phyloP scores from a whole-genome alignment of 2,113 vertebrate genomes.

The Carollia perspicillata region DNA sequence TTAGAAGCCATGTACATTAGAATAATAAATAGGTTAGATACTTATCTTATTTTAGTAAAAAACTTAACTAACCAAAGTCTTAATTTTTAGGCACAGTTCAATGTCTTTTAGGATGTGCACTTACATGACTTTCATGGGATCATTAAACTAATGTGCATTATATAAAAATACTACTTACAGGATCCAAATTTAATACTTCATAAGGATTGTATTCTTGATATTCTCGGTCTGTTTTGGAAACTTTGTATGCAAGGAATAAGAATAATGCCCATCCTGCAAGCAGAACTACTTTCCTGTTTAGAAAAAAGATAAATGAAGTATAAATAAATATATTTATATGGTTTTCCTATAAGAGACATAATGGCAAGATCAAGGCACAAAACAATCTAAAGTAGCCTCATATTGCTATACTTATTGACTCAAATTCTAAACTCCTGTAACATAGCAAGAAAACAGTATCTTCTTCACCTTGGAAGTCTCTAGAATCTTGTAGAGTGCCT shows the following conservation, averaged over 20 bases:
- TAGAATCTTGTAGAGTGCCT: neutral
- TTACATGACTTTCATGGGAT: neutral
- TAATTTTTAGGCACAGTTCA: conserved; percentile 22
- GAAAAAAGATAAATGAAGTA: conserved; percentile 64
- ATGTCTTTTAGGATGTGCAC: neutral
- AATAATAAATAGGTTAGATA: conserved; percentile 17
- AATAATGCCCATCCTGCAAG: conserved; percentile 98
- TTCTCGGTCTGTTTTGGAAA: conserved; percentile 97
- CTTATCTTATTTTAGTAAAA: conserved; percentile 15
- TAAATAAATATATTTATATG: conserved; percentile 16
- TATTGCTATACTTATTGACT: conserved; percentile 10
- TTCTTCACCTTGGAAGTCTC: neutral
- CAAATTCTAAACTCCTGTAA: neutral
- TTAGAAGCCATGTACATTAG: neutral
- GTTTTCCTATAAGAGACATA: conserved; percentile 30
- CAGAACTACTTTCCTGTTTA: conserved; percentile 92
- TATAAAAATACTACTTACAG: conserved; percentile 85
- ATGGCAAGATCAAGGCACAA: conserved; percentile 22
- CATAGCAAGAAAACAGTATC: neutral
- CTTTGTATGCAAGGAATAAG: conserved; percentile 96
- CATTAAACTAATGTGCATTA: conserved; percentile 35
- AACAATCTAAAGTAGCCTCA: neutral
- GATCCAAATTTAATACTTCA: conserved; percentile 95
- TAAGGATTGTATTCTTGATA: conserved; percentile 99
- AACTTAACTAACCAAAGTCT: neutral